Base-by-base conservation (phyloP, 35 echinoderm and acorn worm genomes). In the Strongylocentrotus purpuratus region DNA sequence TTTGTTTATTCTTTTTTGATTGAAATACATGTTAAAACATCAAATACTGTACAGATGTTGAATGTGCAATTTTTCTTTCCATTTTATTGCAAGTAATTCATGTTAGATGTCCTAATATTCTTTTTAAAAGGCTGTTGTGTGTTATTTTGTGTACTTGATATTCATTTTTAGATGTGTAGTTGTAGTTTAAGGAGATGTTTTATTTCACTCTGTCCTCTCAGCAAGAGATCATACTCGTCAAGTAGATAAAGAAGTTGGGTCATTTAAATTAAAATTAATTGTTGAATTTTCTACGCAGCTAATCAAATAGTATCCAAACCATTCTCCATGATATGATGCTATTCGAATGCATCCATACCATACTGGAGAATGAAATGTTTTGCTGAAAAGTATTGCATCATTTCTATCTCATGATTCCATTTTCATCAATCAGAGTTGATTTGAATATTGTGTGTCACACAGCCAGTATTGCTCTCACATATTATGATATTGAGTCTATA, bases 61-160 rank as follows among this genome's bases (percentile, higher is more conserved):
- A 94, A 46, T 94, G 58, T 94, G 94, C 94, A 94, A 71, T 85
- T 78, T 71, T 94, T 85, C 33, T 94, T 94, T 41, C 71, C 71
- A 89, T 89, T 89, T 46, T 85, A 94, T 85, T 41, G 32, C 45
- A 78, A 78, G 65, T 78, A 78, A 78, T n/a, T n/a, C 20, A 18
- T 78, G 20, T 22, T 89, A 45, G 32, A 33, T 89, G 32, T 33
- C 87, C 32, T 45, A 89, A 6, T n/a, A 28, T 89, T 89, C 87
- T 28, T 15, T 45, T 32, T 41, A 94, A 70, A 41, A 46, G 59
- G 58, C 59, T 94, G 58, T 71, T 85, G 7, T 71, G 8, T 70
- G 18, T 94, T 61, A 11, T 32, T 33, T 35, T 46, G 17, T 45
- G 59, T 94, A 71, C 61, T 58, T 4, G 71, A 46, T 25, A 85